phyloP scores from a whole-genome alignment of 2,797 vertebrate genomes.

The Eulemur rubriventer region DNA sequence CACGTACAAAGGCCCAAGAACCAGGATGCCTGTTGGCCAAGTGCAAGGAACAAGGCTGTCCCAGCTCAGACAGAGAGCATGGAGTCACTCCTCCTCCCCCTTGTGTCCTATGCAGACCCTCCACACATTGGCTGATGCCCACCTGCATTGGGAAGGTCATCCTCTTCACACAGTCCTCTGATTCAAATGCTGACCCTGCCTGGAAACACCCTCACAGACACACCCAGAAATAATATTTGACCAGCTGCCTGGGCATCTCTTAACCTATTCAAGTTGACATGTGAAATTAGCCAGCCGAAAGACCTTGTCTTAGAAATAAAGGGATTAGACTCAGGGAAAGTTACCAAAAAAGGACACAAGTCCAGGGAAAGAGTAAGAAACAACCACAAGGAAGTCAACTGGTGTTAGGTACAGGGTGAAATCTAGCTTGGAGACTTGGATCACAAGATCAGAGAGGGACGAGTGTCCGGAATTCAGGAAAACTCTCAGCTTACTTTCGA shows the following conservation, averaged over 20 bases:
- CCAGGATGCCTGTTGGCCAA: not conserved
- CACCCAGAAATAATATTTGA: not conserved
- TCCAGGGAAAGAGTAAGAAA: rapidly evolving
- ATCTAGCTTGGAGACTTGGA: not conserved
- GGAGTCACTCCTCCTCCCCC: rapidly evolving
- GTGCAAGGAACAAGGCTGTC: not conserved
- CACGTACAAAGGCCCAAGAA: not conserved
- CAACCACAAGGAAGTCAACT: too few relatives aligned
- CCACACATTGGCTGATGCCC: too few relatives aligned
- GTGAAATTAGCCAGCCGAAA: not conserved
- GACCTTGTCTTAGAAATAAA: not conserved
- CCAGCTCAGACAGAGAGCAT: not conserved
- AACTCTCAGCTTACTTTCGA: rapidly evolving
- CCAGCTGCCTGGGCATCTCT: not conserved
- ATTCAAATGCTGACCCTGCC: not conserved
- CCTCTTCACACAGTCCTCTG: not conserved
- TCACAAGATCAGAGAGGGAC: rapidly evolving
- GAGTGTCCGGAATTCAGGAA: not conserved
- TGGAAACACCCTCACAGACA: not conserved
- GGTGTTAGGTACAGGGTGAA: not conserved
- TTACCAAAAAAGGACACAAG: not conserved
- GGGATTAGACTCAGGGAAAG: not conserved
- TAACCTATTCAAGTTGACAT: not conserved
- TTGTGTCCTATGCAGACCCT: not conserved
- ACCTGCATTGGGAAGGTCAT: rapidly evolving